Evolutionary conservation across 1,140 invertebrate species (phyloP), one percentile per base, ranked within the genome.

Genomic region (Drosophila mojavensis): DNA sequence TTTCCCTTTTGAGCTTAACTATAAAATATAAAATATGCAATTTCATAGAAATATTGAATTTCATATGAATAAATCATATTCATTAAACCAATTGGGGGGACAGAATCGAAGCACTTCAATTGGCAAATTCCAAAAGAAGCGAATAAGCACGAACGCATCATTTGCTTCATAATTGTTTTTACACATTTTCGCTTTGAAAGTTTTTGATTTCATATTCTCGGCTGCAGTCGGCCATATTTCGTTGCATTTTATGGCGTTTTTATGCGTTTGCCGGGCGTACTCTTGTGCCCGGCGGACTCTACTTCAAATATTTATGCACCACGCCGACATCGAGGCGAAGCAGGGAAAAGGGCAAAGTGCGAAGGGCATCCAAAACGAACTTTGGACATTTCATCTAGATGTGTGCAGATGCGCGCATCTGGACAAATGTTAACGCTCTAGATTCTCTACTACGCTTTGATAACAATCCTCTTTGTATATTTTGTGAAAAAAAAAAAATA

Each of bases 331-430:
- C 33, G 33, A 9, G 9, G 30, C 30, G 20, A 20, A 20, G 20
- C 20, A 24, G 1, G 20, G 20, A 24, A 3, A 24, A 24, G 20
- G 20, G 3, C 20, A 24, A 24, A 20, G 20, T 1, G 30, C 30
- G 30, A 9, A 36, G 33, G 33, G 13, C 28, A 45, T 39, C 15
- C 83, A 77, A 79, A 88, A 76, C 63, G 79, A 83, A 86, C 83
- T 82, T 83, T 83, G 76, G 75, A 81, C 78, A 85, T 81, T 78
- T 69, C 59, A 72, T 56, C 58, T 59, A 66, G 60, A 81, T 75
- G 59, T 64, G 70, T 75, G 64, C 26, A 56, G 4, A 36, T 39
- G 61, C 10, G 13, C n/a, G 26, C 41, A 39, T 28, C 24, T 81
- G 77, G 77, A 39, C 10, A 11, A 11, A 39, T 39, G 36, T 39